Evolutionary conservation across 2,113 vertebrate genomes (phyloP), one percentile per base, ranked within the genome.

Genomic region (Amphiprion ocellaris): DNA sequence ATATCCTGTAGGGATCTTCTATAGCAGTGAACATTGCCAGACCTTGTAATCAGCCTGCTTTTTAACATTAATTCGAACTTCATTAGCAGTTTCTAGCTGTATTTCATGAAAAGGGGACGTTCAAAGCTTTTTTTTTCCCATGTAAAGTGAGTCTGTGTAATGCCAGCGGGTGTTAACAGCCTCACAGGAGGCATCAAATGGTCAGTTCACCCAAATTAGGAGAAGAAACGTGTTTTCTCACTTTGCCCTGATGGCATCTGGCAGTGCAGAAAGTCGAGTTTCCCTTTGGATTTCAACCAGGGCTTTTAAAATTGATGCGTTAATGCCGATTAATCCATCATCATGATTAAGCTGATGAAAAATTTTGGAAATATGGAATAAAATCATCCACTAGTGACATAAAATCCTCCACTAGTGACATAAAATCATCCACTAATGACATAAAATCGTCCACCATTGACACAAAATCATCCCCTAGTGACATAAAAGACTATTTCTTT

Each of bases 221-320:
- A 33, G 53, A 11, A 67, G 67, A 10, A 19, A 16, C 33, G 39
- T 19, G 47, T 68, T 50, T 65, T 14, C 28, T 37, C 14, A 67
- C 55, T 28, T n/a, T 19, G 19, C 10, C 14, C 37, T 54, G 55
- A 33, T 69, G 58, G 2, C 21, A 17, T 70, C 1, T 21, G 12
- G 17, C 3, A 37, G n/a, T 33, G 37, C 14, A 26, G 49, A 69
- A 41, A 33, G 46, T n/a, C 46, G 30, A 28, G 28, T 76, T 77
- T 80, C 23, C 24, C 23, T 84, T 79, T 73, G 58, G 17, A 26
- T 75, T 75, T 14, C 1, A 49, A 26, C 26, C 3, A 26, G 26
- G 26, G 26, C 26, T 26, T 26, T 26, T 3, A 26, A 26, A 26
- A 26, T 26, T 26, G 26, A 26, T 3, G 26, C 26, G 3, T 26